phyloP scores from a whole-genome alignment of 2,113 vertebrate species.

The Excalfactoria chinensis region DNA sequence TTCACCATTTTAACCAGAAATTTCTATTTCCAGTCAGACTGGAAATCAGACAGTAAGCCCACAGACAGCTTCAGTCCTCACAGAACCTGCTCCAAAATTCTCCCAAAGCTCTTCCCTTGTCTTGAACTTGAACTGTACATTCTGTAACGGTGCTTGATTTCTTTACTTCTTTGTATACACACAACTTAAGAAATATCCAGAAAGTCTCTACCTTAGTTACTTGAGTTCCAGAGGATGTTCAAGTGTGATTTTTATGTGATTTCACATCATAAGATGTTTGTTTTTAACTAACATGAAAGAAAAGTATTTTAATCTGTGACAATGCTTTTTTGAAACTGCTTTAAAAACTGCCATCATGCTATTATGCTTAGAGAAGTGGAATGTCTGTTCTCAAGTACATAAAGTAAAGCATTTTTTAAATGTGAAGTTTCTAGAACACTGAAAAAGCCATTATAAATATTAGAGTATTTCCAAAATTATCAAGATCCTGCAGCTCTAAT shows the following conservation, averaged over 20 bases:
- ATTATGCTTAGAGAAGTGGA: not conserved
- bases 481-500: not conserved
- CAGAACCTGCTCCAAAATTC: not conserved
- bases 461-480: not conserved
- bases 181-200: not conserved
- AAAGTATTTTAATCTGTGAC: not conserved
- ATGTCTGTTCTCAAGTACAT: not conserved
- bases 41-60: not conserved
- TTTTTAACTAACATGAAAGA: not conserved
- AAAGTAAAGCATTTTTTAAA: not conserved
- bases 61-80: not conserved
- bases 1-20: not conserved
- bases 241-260: not conserved
- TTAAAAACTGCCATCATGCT: rapidly evolving
- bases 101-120: not conserved
- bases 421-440: not conserved
- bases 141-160: not conserved
- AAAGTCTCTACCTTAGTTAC: not conserved
- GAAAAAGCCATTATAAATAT: not conserved
- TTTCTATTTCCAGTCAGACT: not conserved
- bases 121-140: not conserved
- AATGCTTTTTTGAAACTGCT: not conserved
- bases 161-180: not conserved
- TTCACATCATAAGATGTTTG: not conserved
- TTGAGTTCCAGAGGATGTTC: not conserved